Base-by-base conservation (phyloP, 2,888 invertebrate species). In the Mythimna albipuncta region DNA sequence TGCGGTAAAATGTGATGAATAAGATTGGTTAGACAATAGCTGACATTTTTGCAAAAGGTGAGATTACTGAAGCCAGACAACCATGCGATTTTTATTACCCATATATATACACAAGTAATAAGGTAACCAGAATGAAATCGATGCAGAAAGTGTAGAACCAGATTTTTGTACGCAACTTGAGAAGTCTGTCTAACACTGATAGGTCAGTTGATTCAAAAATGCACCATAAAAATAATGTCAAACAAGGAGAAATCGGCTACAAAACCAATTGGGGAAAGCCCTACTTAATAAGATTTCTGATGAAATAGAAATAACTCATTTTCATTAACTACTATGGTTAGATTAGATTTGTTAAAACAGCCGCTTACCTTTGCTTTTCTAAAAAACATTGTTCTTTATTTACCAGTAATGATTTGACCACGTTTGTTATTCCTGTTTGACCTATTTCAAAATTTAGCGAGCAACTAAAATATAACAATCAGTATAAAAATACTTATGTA, bases 401-500 rank as follows among this genome's bases (percentile, higher is more conserved):
- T 38, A 47, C 32, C 35, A 38, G 5, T 58, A 19, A 11, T 26
- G 19, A 26, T 4, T n/a, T n/a, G n/a, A n/a, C n/a, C 35, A 6
- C n/a, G 2, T 55, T 47, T 54, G 44, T 64, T 61, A 47, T 82
- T 67, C 5, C 32, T 32, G n/a, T 52, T 21, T 55, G 61, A 54
- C 64, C 83, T 50, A 64, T 64, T 69, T 63, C 35, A 59, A 44
- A 61, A 73, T 63, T 79, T 73, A 35, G 83, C 26, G 3, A 54
- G 44, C 35, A 62, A 59, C 61, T 57, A 78, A 67, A 61, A 52
- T 59, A 64, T 54, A 79, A 77, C 64, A 77, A 83, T 83, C 72
- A 76, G 68, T 69, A 72, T 75, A 78, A 76, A 75, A 84, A 86
- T 75, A 82, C 70, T 68, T 85, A 68, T 72, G 57, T 70, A 65